Evolutionary conservation across 2,797 vertebrate species (phyloP).

Genomic region (Sebastes trivittatus): DNA sequence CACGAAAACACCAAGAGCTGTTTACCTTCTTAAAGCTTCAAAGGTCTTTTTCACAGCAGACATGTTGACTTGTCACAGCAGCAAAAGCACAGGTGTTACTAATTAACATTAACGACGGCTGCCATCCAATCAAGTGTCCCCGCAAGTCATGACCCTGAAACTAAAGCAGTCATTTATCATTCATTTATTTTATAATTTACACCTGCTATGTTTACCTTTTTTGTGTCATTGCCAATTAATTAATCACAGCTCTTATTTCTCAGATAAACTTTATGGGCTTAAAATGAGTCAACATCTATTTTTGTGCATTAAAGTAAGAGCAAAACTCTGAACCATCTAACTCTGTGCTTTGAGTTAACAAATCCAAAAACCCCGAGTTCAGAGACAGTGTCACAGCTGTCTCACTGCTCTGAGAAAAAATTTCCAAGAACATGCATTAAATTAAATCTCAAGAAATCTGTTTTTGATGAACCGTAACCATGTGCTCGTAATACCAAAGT

Average conservation of each 20-base stretch:
- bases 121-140: background rate
- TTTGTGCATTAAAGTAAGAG: background rate
- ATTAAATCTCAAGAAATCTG: conserved; percentile 25
- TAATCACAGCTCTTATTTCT: no score
- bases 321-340: background rate
- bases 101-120: background rate
- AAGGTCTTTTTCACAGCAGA: background rate
- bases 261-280: background rate
- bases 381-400: conserved; percentile 12
- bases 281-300: background rate
- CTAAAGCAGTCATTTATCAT: no score
- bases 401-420: background rate
- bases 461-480: conserved; percentile 5
- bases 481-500: background rate
- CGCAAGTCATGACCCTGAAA: background rate
- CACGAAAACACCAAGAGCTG: background rate
- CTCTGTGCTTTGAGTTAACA: background rate
- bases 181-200: background rate
- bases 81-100: background rate
- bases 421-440: background rate
- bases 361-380: background rate
- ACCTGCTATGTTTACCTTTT: background rate
- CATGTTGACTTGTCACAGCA: no score
- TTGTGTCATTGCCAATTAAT: no score
- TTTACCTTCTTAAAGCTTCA: background rate